A percentile compares a stretch with the other conserved stretches of the same genome.
Conservation (phyloP, 2,888 invertebrate genomes). For the Cylloceria caligata region DNA sequence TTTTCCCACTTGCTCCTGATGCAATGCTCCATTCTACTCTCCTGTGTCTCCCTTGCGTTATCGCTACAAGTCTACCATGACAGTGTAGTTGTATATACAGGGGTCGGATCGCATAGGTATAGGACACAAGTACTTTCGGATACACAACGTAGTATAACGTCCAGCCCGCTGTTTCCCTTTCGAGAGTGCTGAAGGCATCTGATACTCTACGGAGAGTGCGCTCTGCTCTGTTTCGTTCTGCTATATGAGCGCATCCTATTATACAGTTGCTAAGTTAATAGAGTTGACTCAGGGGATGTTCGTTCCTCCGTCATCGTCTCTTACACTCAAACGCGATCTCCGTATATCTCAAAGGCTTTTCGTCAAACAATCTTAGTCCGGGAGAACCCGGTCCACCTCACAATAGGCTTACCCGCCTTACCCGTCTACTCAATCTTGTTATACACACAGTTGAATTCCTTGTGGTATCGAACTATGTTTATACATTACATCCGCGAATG, state of each 20-base stretch:
- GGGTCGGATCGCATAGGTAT: neutral
- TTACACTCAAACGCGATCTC: constrained; percentile 3
- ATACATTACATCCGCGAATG: neutral
- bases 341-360: constrained; percentile 2
- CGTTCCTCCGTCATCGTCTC: constrained; percentile 16
- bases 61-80: neutral
- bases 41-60: constrained; percentile 5
- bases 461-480: neutral
- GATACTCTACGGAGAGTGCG: neutral
- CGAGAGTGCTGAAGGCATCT: constrained; percentile 1
- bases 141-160: constrained; percentile 18
- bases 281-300: constrained; percentile 74
- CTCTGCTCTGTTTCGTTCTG: neutral
- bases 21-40: constrained; percentile 1
- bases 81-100: constrained; percentile 22
- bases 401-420: neutral
- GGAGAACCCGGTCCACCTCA: neutral
- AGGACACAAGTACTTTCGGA: neutral
- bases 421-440: neutral
- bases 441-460: neutral
- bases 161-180: constrained; percentile 18
- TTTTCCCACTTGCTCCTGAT: neutral
- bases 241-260: constrained; percentile 70
- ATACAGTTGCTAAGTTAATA: constrained; percentile 76
- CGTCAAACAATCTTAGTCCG: neutral